Evolutionary conservation across 1,140 invertebrate genomes (phyloP).

Genomic region (Uloborus diversus): DNA sequence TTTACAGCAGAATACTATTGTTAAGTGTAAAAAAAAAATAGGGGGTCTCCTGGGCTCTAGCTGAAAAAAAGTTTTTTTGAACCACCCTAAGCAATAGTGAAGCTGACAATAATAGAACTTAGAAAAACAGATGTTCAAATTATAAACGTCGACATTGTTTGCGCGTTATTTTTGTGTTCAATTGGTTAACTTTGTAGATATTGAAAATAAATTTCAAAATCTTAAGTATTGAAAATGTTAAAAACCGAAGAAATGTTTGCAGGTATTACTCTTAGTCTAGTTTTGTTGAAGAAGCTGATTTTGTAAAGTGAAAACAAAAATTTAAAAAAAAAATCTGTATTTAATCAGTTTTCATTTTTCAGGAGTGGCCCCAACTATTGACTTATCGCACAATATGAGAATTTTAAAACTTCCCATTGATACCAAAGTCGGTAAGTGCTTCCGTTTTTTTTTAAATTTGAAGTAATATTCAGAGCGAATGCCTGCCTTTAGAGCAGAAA

Average conservation of each 20-base stretch:
- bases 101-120: no score
- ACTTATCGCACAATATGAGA: conserved; percentile 61
- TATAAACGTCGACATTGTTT: no score
- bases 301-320: background rate
- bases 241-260: background rate
- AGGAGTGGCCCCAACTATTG: conserved; percentile 59
- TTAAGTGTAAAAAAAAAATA: no score
- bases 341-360: background rate
- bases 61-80: no score
- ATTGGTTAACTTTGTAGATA: no score
- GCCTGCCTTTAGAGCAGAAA: no score
- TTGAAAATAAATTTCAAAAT: background rate
- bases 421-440: conserved; percentile 56
- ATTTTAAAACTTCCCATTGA: conserved; percentile 59
- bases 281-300: background rate
- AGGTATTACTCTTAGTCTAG: background rate
- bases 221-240: background rate
- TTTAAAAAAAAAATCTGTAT: background rate
- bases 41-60: no score
- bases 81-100: no score
- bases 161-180: background rate
- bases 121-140: no score
- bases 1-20: no score
- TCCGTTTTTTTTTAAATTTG: background rate
- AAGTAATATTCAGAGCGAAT: no score